phyloP scores from a whole-genome alignment of 1,140 invertebrate species.

The Thaumetopoea pityocampa region DNA sequence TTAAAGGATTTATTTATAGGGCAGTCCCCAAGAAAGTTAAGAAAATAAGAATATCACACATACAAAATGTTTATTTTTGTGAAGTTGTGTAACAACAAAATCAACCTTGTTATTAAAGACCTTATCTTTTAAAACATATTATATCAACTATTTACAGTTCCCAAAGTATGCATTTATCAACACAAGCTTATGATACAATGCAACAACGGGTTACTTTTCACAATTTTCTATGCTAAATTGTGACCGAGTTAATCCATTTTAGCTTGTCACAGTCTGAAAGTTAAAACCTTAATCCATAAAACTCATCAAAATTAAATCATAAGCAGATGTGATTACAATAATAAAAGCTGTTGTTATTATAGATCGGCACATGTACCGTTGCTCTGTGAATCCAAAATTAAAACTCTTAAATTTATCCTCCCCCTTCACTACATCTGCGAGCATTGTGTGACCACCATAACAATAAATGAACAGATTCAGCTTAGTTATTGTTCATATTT shows the following conservation, averaged over 20 bases:
- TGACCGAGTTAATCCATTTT: constrained; percentile 68
- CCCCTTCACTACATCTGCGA: constrained; percentile 34
- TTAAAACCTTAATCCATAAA: constrained; percentile 53
- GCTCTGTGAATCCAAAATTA: constrained; percentile 58
- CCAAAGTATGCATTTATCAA: constrained; percentile 67
- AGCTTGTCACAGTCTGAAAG: constrained; percentile 63
- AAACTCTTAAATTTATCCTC: constrained; percentile 37
- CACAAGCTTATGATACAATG: constrained; percentile 71
- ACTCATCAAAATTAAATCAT: constrained; percentile 51
- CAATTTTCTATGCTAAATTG: constrained; percentile 66
- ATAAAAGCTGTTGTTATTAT: constrained; percentile 68
- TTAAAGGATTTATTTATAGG: no score
- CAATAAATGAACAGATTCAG: no score
- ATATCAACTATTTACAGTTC: constrained; percentile 74
- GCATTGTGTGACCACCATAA: constrained; percentile 27
- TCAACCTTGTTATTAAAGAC: constrained; percentile 72
- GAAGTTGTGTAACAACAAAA: constrained; percentile 75
- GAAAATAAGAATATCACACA: constrained; percentile 67
- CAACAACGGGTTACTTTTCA: constrained; percentile 70
- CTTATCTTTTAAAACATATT: constrained; percentile 73
- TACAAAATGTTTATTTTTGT: constrained; percentile 76
- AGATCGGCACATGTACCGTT: constrained; percentile 55
- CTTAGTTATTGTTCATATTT: no score
- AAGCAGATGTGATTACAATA: constrained; percentile 68
- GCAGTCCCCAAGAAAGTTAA: constrained; percentile 32